Evolutionary conservation across 2,888 invertebrate species (phyloP).

Genomic region (Xestia rhomboidea): DNA sequence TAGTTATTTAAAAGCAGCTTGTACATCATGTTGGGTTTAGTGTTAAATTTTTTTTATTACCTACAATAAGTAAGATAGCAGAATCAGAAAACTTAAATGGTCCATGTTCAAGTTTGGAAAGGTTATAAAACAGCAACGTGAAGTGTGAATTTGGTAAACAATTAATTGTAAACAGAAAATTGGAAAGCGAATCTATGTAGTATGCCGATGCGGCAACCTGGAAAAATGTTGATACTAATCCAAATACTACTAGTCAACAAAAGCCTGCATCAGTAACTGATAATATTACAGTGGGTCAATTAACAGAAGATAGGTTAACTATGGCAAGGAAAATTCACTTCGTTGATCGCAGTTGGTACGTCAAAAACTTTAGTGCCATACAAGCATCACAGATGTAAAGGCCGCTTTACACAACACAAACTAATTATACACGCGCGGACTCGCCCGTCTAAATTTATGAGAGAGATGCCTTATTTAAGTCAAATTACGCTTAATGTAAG

Average conservation of each 20-base stretch:
- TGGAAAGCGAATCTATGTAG: too few species aligned
- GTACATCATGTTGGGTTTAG: not conserved
- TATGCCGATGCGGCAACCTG: too few species aligned
- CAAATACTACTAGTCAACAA: not conserved
- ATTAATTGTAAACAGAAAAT: too few species aligned
- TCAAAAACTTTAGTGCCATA: not conserved
- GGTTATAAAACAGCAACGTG: not conserved
- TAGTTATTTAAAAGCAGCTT: conserved; percentile 38
- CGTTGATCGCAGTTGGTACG: not conserved
- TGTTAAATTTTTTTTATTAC: not conserved
- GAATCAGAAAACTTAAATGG: not conserved
- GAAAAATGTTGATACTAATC: not conserved
- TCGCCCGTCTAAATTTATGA: conserved; percentile 72
- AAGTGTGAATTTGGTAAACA: not conserved
- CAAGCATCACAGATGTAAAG: not conserved
- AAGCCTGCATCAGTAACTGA: not conserved
- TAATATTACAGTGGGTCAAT: not conserved
- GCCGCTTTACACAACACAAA: conserved; percentile 57
- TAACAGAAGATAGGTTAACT: not conserved
- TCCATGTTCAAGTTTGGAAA: not conserved
- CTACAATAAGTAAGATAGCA: not conserved
- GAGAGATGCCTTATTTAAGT: conserved; percentile 73
- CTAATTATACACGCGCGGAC: conserved; percentile 71
- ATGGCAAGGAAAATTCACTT: not conserved
- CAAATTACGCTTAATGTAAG: conserved; percentile 73